Percentiles rank a stretch among this genome's conserved stretches.
These are phyloP conservation scores for Acanthaster planci DNA, from an alignment of 35 echinoderm and acorn worm species.

Conservation along the genomic window DNA sequence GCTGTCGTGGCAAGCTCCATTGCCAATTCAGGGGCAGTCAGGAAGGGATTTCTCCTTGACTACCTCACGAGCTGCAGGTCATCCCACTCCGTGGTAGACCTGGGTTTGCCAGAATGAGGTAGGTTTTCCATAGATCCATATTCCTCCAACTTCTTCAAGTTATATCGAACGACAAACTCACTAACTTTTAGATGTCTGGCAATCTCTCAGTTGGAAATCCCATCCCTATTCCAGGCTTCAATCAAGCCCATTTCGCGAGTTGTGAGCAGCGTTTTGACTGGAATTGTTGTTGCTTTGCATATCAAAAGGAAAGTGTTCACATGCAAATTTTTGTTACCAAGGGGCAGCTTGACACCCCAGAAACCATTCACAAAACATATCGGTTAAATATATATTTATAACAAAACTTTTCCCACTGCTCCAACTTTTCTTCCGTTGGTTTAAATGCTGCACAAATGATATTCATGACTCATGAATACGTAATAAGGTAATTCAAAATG, in stretches of 20 bases:
- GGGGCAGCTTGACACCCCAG: background rate
- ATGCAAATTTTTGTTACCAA: background rate
- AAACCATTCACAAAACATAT: background rate
- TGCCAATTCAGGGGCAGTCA: background rate
- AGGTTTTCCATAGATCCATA: background rate
- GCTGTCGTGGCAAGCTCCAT: background rate
- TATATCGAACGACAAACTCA: background rate
- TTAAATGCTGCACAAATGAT: background rate
- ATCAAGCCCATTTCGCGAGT: background rate
- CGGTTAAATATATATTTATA: slow-evolving; percentile 6
- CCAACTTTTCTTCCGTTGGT: background rate
- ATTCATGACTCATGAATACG: background rate
- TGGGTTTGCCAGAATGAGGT: background rate
- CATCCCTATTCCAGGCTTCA: background rate
- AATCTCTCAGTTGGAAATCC: background rate
- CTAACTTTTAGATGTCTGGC: background rate
- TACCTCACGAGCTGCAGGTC: background rate
- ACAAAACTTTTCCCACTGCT: background rate
- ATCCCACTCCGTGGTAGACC: background rate
- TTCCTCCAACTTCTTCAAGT: background rate
- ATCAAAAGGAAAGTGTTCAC: background rate
- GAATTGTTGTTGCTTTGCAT: background rate
- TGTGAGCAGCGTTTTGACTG: background rate
- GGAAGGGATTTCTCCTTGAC: background rate
- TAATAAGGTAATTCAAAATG: too few species aligned